Evolutionary conservation across 2,113 vertebrate species (phyloP).

Genomic region (Percina caprodes): DNA sequence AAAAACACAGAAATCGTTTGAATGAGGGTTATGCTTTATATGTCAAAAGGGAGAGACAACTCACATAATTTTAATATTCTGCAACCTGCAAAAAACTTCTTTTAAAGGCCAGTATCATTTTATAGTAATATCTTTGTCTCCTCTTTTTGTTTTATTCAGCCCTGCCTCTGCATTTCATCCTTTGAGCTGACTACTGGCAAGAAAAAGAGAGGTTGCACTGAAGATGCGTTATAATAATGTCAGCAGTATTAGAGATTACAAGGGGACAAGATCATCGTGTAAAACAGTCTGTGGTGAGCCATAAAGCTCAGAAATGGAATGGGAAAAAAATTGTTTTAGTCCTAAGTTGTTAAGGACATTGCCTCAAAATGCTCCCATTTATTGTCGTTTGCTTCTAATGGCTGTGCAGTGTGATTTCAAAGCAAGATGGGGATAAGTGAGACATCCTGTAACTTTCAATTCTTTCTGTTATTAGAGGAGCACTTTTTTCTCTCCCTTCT

Average conservation of each 20-base stretch:
- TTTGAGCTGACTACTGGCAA: conserved; percentile 6
- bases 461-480: conserved; percentile 22
- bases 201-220: conserved; percentile 9
- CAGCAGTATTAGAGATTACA: conserved; percentile 56
- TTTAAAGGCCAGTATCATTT: background rate
- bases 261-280: conserved; percentile 51
- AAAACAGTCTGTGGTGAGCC: conserved; percentile 49
- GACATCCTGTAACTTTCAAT: conserved; percentile 41
- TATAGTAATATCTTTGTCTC: conserved; percentile 14
- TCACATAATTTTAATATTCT: conserved; percentile 21
- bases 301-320: conserved; percentile 47
- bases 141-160: conserved; percentile 18
- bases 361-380: conserved; percentile 46
- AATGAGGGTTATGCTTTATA: background rate
- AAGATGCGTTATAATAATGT: conserved; percentile 46
- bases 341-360: conserved; percentile 64
- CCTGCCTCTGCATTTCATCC: background rate
- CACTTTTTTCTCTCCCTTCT: conserved; percentile 6
- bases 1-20: background rate
- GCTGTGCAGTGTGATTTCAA: conserved; percentile 23
- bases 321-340: conserved; percentile 17
- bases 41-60: background rate
- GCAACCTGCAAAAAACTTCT: background rate
- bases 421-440: conserved; percentile 43
- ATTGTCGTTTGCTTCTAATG: conserved; percentile 44